Evolutionary conservation across 2,888 invertebrate genomes (phyloP), one percentile per base, ranked within the genome.

Genomic region (Hymenopus coronatus): DNA sequence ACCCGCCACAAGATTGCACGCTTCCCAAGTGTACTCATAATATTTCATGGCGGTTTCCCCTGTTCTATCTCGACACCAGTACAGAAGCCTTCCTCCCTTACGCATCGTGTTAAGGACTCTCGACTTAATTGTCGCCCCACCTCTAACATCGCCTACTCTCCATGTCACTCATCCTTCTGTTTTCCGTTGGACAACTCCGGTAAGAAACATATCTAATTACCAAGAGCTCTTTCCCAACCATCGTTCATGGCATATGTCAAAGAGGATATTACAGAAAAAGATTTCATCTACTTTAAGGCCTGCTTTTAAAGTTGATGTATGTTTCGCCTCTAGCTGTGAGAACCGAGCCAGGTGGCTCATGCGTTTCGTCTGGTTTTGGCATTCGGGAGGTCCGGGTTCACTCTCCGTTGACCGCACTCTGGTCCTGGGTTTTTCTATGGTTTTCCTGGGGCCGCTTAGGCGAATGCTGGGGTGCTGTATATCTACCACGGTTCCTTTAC

Each of bases 101-200:
- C 54, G 54, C 54, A 70, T 40, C 20, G 70, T 28, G 85, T 54
- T 6, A 40, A 70, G 54, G 46, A 28, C 85, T 28, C 85, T 85
- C 70, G 85, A 85, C 85, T 85, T 85, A 85, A 85, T 85, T 85
- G 84, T 30, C 85, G 9, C 25, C 40, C 46, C 40, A 40, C 85
- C 85, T 40, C 40, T 12, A 27, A 70, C 54, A 33, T 15, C 20
- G 85, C 27, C 40, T 40, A 3, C 85, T 54, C 70, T 54, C 27
- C 27, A 85, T 20, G 85, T 85, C 85, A 85, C 85, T 85, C 27
- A 25, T 9, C 33, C 27, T 27, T 27, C 30, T n/a, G 84, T 33
- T 30, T 30, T n/a, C 25, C 25, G 84, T 30, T n/a, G 28, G 28
- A 28, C 54, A 70, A 70, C 54, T 70, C 54, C 54, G 20, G 54